phyloP scores from a whole-genome alignment of 2,888 invertebrate genomes.

The Metallyticus violacea region DNA sequence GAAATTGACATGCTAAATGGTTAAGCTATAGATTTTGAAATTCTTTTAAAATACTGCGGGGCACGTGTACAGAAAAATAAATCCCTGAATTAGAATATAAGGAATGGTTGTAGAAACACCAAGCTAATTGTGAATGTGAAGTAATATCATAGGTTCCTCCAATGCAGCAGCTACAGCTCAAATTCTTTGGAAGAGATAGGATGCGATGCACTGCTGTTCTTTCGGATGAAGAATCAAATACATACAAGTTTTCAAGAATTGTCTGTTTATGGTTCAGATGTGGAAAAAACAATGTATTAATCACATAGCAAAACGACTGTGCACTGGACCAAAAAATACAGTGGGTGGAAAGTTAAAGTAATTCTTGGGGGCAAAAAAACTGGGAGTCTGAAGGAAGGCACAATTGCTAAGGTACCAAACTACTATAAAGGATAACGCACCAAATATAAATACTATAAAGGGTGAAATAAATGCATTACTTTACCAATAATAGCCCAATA shows the following conservation, averaged over 20 bases:
- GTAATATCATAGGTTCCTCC: neutral
- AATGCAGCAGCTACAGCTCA: constrained; percentile 16
- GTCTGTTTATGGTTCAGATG: neutral
- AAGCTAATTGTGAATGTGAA: no score
- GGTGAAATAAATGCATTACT: neutral
- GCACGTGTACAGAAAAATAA: no score
- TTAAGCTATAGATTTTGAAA: no score
- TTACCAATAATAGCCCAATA: neutral
- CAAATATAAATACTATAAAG: neutral
- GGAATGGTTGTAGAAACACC: no score
- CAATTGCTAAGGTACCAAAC: neutral
- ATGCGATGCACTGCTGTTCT: constrained; percentile 10
- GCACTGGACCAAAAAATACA: neutral
- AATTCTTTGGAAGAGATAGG: neutral
- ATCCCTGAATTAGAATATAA: no score
- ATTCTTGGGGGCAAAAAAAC: neutral
- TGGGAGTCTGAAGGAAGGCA: neutral
- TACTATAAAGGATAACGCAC: neutral
- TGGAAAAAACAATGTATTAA: constrained; percentile 31
- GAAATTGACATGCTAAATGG: no score
- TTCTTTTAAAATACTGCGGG: no score
- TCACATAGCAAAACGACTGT: neutral
- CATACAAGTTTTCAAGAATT: constrained; percentile 1
- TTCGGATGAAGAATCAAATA: constrained; percentile 20
- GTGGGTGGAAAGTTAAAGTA: neutral